phyloP scores from a whole-genome alignment of 2,113 vertebrate species.

The Salvelinus fontinalis region DNA sequence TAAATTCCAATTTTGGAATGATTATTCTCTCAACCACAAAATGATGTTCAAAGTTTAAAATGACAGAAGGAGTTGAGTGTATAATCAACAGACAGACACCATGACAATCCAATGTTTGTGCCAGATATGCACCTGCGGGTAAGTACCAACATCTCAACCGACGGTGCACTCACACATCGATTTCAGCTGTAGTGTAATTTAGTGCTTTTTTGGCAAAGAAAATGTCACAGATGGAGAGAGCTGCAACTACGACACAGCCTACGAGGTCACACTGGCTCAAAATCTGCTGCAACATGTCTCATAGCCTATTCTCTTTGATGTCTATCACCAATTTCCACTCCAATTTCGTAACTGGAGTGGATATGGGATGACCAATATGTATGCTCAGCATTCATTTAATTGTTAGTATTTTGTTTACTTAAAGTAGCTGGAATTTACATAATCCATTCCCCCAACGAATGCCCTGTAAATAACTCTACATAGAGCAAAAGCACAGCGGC shows the following conservation, averaged over 20 bases:
- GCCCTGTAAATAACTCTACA: not conserved
- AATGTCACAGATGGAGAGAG: too few species aligned
- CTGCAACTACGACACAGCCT: too few species aligned
- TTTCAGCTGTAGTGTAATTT: not conserved
- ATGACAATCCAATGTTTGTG: slow-evolving; percentile 14
- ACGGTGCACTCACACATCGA: not conserved
- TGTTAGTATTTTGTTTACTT: not conserved
- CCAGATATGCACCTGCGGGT: slow-evolving; percentile 27
- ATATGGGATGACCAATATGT: not conserved
- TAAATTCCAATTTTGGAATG: too few species aligned
- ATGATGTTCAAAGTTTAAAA: not conserved
- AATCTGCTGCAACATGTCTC: too few species aligned
- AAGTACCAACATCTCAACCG: not conserved
- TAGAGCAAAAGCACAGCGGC: not conserved
- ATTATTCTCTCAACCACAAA: not conserved
- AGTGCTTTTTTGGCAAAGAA: not conserved
- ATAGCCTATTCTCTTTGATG: not conserved
- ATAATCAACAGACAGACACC: not conserved
- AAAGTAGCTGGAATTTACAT: not conserved
- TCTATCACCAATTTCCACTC: not conserved
- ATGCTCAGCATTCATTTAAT: not conserved
- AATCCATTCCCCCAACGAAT: not conserved
- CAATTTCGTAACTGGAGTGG: not conserved
- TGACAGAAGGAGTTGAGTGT: not conserved
- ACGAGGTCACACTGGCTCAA: too few species aligned